A percentile compares a stretch with the other conserved stretches of the same genome.
These are phyloP conservation scores for Drosophila lutescens DNA, from an alignment of 2,888 invertebrate genomes.

Conservation along the genomic window DNA sequence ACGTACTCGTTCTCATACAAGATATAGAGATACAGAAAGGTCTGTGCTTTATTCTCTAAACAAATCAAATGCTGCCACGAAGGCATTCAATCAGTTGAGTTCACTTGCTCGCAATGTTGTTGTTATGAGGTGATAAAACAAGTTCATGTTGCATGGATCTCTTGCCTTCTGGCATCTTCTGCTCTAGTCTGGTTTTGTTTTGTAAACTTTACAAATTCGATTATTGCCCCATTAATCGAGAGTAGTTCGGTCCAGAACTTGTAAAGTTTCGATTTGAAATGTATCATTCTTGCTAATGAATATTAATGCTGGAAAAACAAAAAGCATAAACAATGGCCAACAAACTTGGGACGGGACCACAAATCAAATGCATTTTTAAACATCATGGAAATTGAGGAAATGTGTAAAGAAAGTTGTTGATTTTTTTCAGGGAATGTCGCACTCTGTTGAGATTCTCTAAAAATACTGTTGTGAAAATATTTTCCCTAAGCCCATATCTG, in stretches of 20 bases:
- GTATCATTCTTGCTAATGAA: constrained; percentile 36
- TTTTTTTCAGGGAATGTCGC: constrained; percentile 18
- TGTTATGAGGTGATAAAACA: constrained; percentile 72
- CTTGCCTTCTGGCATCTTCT: constrained; percentile 28
- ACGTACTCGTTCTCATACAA: background rate
- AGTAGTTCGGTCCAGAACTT: constrained; percentile 1
- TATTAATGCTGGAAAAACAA: constrained; percentile 19
- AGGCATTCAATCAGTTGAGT: constrained; percentile 73
- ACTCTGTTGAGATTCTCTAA: constrained; percentile 20
- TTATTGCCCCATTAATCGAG: constrained; percentile 65
- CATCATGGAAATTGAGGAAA: background rate
- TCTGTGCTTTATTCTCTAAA: constrained; percentile 74
- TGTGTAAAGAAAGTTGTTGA: background rate
- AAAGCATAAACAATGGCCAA: constrained; percentile 31
- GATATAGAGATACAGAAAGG: constrained; percentile 14
- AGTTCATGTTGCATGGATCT: constrained; percentile 55
- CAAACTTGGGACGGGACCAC: background rate
- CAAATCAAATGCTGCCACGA: constrained; percentile 80
- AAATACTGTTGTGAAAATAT: constrained; percentile 30
- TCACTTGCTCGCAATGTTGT: constrained; percentile 47
- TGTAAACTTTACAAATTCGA: constrained; percentile 53
- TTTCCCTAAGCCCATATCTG: constrained; percentile 15
- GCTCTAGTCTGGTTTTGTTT: constrained; percentile 19
- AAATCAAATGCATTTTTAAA: constrained; percentile 41
- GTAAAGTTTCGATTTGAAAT: constrained; percentile 17